A percentile compares a stretch with the other conserved stretches of the same genome.
Evolutionary conservation across 2,888 invertebrate species (phyloP).

Genomic region (Ophioninae sp.): DNA sequence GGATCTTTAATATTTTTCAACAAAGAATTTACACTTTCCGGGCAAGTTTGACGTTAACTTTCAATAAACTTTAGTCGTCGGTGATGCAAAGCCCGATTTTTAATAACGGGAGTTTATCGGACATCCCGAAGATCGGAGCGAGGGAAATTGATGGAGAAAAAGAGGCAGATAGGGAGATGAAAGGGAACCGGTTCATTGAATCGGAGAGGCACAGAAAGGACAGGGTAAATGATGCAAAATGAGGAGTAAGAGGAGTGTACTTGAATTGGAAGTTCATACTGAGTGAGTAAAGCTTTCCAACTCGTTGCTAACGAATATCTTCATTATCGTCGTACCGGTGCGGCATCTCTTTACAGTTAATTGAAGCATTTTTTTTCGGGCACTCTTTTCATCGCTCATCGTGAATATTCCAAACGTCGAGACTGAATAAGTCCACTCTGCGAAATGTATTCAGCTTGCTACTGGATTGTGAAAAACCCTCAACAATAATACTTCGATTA

Average conservation of each 20-base stretch:
- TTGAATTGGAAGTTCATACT: constrained; percentile 19
- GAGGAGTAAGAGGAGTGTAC: not conserved
- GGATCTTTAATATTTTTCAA: not conserved
- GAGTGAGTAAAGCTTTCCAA: not conserved
- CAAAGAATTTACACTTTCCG: not conserved
- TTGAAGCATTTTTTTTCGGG: constrained; percentile 15
- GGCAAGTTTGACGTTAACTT: not conserved
- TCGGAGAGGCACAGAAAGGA: not conserved
- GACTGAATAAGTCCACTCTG: not conserved
- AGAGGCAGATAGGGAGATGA: not conserved
- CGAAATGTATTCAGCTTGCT: not conserved
- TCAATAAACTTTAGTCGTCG: not conserved
- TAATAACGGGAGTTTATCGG: constrained; percentile 6
- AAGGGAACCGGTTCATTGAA: not conserved
- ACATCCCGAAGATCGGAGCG: not conserved
- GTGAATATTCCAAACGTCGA: constrained; percentile 17
- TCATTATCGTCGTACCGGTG: constrained; percentile 17
- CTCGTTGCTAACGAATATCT: constrained; percentile 20
- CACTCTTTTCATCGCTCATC: constrained; percentile 3
- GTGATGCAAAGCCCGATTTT: not conserved
- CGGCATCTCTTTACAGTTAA: constrained; percentile 20
- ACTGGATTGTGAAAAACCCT: not conserved
- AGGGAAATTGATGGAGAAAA: not conserved
- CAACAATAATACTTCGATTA: not conserved
- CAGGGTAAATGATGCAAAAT: constrained; percentile 19